Conservation (phyloP, 2,888 invertebrate genomes). For the Rotaria sp. region DNA sequence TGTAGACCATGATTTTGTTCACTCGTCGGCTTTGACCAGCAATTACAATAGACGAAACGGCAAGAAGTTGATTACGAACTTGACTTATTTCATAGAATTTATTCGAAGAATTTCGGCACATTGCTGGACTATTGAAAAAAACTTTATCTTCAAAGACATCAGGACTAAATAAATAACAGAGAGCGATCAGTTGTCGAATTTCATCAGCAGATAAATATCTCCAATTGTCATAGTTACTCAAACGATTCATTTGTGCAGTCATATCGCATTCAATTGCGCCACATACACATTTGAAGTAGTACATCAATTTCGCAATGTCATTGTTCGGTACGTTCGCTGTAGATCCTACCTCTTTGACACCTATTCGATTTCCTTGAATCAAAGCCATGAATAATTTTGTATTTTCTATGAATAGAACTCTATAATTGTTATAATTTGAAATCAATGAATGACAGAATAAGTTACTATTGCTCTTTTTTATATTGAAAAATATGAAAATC, state of each 20-base stretch:
- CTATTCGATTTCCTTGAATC: too few species aligned
- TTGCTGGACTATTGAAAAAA: neutral
- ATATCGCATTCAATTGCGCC: neutral
- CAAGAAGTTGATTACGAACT: neutral
- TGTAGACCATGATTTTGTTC: neutral
- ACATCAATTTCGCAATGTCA: neutral
- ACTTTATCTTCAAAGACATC: neutral
- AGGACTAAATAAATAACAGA: neutral
- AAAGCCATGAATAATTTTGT: too few species aligned
- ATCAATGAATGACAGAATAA: too few species aligned
- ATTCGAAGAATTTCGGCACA: neutral
- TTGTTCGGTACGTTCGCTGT: neutral
- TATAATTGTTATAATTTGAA: too few species aligned
- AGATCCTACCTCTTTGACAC: too few species aligned
- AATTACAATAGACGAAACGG: neutral
- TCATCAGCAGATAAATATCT: neutral
- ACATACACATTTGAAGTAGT: neutral
- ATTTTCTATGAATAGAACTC: too few species aligned
- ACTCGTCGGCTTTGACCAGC: neutral
- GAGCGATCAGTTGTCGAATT: neutral
- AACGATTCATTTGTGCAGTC: neutral
- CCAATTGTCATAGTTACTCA: neutral
- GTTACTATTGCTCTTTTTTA: too few species aligned
- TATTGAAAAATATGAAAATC: too few species aligned
- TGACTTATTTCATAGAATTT: neutral